phyloP scores from a whole-genome alignment of 2,113 vertebrate genomes.

The Okapia johnstoni region DNA sequence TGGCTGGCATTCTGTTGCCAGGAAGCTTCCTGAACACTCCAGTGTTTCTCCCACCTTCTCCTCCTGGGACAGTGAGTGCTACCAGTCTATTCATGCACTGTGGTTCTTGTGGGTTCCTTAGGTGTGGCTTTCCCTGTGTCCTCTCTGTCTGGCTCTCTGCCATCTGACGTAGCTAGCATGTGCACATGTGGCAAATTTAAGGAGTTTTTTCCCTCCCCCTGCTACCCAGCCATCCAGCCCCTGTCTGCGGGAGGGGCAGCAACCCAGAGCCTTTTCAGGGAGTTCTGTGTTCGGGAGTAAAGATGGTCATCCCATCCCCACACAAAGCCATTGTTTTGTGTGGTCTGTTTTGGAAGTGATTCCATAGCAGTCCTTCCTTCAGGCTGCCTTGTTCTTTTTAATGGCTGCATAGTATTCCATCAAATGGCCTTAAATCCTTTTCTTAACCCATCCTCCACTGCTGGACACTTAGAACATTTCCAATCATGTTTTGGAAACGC shows the following conservation, averaged over 20 bases:
- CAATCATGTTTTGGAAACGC: background rate
- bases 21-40: background rate
- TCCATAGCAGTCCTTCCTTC: background rate
- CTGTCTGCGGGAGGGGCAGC: background rate
- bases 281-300: background rate
- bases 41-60: background rate
- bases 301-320: background rate
- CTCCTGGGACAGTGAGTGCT: background rate
- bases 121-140: background rate
- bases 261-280: background rate
- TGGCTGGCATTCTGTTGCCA: background rate
- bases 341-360: background rate
- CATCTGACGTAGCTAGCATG: fast-evolving
- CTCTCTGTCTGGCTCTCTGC: background rate
- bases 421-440: background rate
- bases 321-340: background rate
- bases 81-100: fast-evolving
- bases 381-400: background rate
- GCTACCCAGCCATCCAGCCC: no score
- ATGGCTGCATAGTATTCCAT: background rate
- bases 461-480: background rate
- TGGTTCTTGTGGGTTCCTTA: background rate
- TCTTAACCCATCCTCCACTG: background rate
- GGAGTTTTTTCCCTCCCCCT: background rate
- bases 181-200: fast-evolving